Percentiles rank a stretch among this genome's conserved stretches.
Evolutionary conservation across 2,113 vertebrate species (phyloP).

Genomic region (Leptosomus discolor): DNA sequence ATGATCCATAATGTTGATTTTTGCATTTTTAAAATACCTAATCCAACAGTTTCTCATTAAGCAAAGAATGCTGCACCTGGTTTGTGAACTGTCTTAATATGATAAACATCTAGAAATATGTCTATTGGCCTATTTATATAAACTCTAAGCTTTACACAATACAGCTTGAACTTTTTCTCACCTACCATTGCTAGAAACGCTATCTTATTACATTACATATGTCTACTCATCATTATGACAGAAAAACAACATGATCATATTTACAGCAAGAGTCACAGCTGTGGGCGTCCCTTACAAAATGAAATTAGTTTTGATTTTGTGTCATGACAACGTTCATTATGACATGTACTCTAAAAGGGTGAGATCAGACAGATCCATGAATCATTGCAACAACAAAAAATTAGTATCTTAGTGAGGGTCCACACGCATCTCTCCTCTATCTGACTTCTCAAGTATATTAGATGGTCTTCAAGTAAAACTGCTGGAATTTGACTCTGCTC

Average conservation of each 20-base stretch:
- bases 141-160: not conserved
- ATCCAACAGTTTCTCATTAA: not conserved
- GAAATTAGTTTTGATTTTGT: conserved; percentile 77
- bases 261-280: conserved; percentile 68
- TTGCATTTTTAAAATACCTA: not conserved
- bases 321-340: conserved; percentile 68
- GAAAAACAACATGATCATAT: conserved; percentile 63
- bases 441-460: not conserved
- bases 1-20: not conserved
- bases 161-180: not conserved
- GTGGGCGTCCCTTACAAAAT: conserved; percentile 60
- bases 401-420: not conserved
- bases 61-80: not conserved
- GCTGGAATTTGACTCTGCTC: not conserved
- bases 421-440: not conserved
- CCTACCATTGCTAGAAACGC: not conserved
- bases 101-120: not conserved
- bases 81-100: not conserved
- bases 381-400: conserved; percentile 29
- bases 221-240: conserved; percentile 35
- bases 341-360: conserved; percentile 30
- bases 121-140: not conserved
- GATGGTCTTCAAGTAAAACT: not conserved
- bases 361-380: conserved; percentile 35
- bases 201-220: conserved; percentile 34